Evolutionary conservation across 2,113 vertebrate species (phyloP).

Genomic region (Caranx melampygus): DNA sequence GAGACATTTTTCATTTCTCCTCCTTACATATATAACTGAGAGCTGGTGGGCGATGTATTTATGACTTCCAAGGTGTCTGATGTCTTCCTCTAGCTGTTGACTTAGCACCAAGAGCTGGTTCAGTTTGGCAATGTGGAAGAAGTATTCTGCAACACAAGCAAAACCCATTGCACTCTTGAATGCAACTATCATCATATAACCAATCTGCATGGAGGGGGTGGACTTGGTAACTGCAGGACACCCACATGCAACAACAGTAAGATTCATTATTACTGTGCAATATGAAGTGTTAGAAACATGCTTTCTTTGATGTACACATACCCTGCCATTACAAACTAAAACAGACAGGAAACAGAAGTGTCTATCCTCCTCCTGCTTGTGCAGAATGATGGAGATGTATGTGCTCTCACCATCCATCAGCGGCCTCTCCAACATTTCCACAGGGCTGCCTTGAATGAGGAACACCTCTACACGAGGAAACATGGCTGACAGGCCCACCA

Average conservation of each 20-base stretch:
- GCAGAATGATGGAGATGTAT: no score
- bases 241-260: not conserved
- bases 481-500: constrained; percentile 82
- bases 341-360: not conserved
- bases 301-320: not conserved
- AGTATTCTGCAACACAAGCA: constrained; percentile 80
- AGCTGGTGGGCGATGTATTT: constrained; percentile 88
- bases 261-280: not conserved
- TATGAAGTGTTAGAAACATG: no score
- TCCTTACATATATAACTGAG: constrained; percentile 86
- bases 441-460: constrained; percentile 86
- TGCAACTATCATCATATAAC: not conserved
- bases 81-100: constrained; percentile 86
- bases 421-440: constrained; percentile 87
- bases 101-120: constrained; percentile 87
- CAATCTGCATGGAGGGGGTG: not conserved
- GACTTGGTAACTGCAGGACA: not conserved
- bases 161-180: not conserved
- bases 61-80: constrained; percentile 86
- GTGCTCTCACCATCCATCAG: constrained; percentile 83
- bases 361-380: not conserved
- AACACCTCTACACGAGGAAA: constrained; percentile 88
- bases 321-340: no score
- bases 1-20: not conserved
- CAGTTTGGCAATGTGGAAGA: constrained; percentile 82